Base-by-base conservation (phyloP, 2,797 vertebrate genomes). In the Trachurus trachurus region DNA sequence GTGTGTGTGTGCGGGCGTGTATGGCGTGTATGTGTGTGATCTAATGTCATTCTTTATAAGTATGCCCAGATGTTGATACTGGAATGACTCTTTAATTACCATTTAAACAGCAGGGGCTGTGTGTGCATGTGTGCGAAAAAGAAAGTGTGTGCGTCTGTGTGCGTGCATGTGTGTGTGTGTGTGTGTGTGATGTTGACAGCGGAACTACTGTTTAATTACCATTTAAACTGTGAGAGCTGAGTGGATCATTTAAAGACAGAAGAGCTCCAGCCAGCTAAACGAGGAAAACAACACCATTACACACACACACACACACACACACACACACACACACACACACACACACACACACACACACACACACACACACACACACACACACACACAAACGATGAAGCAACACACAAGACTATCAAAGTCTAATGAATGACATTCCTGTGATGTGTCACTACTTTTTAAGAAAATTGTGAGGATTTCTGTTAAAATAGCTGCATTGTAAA, bases 71-170 rank as follows among this genome's bases (percentile, higher is more conserved):
- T 98, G 98, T 97, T 98, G 97, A 97, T 96, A 96, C 96, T 95
- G 95, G 96, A 97, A 97, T 95, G 95, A 95, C 96, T 95, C 96
- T 96, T 98, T 98, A 98, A 99, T 99, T 98, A 98, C 96, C 97
- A 98, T 97, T 96, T 96, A 97, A 98, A 97, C 97, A 97, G 97
- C 96, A 97, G 95, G 96, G 96, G 96, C 96, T 87, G 64, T 87
- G 82, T 74, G 87, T 15, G 21, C 60, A 40, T 26, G n/a, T 68
- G 60, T 74, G 62, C 77, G 64, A 68, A 34, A 58, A 64, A 54
- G 49, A 42, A 57, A 60, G 49, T 61, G 71, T 47, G 47, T 21
- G 42, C 57, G 44, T 39, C 10, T 29, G 54, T 54, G 70, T 53
- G 62, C 47, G 65, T 79, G 68, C 76, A 74, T 44, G 57, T 40